Base-by-base conservation (phyloP, 1,140 invertebrate species). In the Lasioglossum albipes region DNA sequence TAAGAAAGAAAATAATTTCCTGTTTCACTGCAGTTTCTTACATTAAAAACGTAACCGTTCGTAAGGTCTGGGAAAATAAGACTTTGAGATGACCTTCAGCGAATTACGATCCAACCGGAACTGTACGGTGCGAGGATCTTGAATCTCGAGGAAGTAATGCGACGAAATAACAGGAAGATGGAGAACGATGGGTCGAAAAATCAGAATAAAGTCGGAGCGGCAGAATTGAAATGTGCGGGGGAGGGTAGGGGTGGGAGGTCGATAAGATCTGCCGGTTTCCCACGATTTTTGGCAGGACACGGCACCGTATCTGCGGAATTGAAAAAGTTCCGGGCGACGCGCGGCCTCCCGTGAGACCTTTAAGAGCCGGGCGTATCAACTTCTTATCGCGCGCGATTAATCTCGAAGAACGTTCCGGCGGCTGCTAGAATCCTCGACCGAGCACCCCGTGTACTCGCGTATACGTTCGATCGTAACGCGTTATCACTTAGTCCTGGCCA, bases 311-410 rank as follows among this genome's bases (percentile, higher is more conserved):
- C 68, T 79, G 36, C 20, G 69, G 64, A 82, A 82, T 82, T 82
- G 75, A 78, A 82, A 82, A 82, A 82, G 75, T 82, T 82, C 54
- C 27, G 52, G 27, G 36, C 42, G 41, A 52, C 27, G 64, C 66
- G 74, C 66, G 74, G 57, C 52, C 20, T 68, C 45, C 49, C 22
- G 49, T 70, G 57, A 54, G 61, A 70, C 41, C 75, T 76, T 67
- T 65, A 79, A 73, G 62, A 78, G 62, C 45, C 54, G 41, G 9
- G 59, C 75, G 80, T 82, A 82, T 82, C 80, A 82, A 73, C 68
- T 79, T 79, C 80, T 79, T 82, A 82, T 82, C 80, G 49, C 80
- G 80, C 62, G 62, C 80, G 80, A 73, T 82, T 82, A 82, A 82
- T 82, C 75, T 82, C 68, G 61, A 70, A 54, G 49, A 78, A 78